Evolutionary conservation across 2,797 vertebrate species (phyloP).

Genomic region (Scolopax bukidnonensis): DNA sequence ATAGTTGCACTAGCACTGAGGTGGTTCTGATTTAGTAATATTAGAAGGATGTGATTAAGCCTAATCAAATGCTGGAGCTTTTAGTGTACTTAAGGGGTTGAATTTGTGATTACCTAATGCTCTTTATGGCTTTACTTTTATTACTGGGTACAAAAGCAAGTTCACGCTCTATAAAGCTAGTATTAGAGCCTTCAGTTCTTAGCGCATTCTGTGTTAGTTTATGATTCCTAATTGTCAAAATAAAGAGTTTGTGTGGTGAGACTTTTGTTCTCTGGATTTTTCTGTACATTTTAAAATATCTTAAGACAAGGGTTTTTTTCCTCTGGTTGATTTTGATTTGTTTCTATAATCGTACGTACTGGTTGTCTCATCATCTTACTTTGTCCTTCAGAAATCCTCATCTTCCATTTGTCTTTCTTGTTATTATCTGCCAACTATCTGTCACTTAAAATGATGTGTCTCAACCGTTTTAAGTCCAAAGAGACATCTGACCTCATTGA

Average conservation of each 20-base stretch:
- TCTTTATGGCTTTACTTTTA: slow-evolving; percentile 33
- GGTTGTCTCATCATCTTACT: not conserved
- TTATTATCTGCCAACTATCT: slow-evolving; percentile 6
- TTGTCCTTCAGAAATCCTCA: slow-evolving; percentile 41
- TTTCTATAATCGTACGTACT: not conserved
- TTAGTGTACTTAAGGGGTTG: not conserved
- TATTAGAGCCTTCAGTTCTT: not conserved
- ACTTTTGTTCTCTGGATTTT: not conserved
- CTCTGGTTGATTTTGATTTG: not conserved
- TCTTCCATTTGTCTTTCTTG: not conserved
- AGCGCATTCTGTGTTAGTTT: not conserved
- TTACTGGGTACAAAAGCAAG: not conserved
- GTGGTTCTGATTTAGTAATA: not conserved
- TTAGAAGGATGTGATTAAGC: slow-evolving; percentile 18
- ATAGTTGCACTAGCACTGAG: not conserved
- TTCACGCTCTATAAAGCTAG: not conserved
- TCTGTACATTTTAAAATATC: not conserved
- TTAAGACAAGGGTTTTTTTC: not conserved
- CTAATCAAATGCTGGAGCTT: not conserved
- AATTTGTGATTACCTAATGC: slow-evolving; percentile 39
- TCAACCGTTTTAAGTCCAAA: not conserved
- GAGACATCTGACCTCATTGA: slow-evolving; percentile 20
- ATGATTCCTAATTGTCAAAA: not conserved
- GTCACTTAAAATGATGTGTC: not conserved
- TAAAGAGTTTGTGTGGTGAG: not conserved